Percentiles rank a stretch among this genome's conserved stretches.
phyloP scores from a whole-genome alignment of 2,113 vertebrate species.

The human region GRCh38 chr2:232563501-232564000 shows the following conservation, averaged over 20 bases:
- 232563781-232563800: neutral
- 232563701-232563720: neutral
- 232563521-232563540: neutral
- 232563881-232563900: neutral
- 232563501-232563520: neutral
- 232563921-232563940: neutral
- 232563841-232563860: neutral
- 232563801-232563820: neutral
- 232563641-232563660: neutral
- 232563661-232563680: neutral
- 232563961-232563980: neutral
- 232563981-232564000: neutral
- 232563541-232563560: neutral
- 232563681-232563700: neutral
- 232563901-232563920: neutral
- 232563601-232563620: neutral
- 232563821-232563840: neutral
- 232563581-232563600: neutral
- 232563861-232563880: neutral
- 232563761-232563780: neutral
- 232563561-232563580: neutral
- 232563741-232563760: neutral
- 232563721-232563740: neutral
- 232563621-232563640: neutral
- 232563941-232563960: neutral